Base-by-base conservation (phyloP, 2,888 invertebrate species). In the Rhaphigaster nebulosa region DNA sequence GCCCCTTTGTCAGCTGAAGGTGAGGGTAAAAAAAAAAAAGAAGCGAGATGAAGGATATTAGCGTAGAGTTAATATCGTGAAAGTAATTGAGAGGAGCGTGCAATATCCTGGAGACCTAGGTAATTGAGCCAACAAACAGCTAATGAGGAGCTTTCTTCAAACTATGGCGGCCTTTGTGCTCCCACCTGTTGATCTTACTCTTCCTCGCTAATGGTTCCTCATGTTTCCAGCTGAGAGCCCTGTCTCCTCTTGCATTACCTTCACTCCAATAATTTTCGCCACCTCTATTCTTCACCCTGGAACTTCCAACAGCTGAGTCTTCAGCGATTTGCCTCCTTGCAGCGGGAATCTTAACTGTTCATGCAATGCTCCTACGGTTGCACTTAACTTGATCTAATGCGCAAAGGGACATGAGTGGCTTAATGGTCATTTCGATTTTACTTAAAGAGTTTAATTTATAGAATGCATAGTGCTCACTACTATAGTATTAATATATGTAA, bases 101-200 rank as follows among this genome's bases (percentile, higher is more conserved):
- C 45, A 88, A 88, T 88, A 88, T 65, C 56, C 56, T 56, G n/a
- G 38, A 23, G 56, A 20, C 15, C 20, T 26, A 60, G 88, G 88
- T 88, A 88, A 88, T 88, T 88, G 88, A 88, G 88, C 88, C 60
- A 41, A 65, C 88, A 88, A 88, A 88, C 54, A 60, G 88, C 54
- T 88, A 88, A 88, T 88, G 88, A 88, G 88, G 34, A 60, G 56
- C 23, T 56, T 56, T 60, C 88, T 60, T 41, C 84, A 84, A 84
- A 84, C 84, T 84, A 50, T 50, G 45, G 80, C 80, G 84, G 45
- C 88, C 88, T 88, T 60, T 84, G 84, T 84, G 84, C 45, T 15
- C 54, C 38, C 60, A 88, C 88, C 88, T 88, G 88, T 88, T 88
- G 88, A 65, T 65, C 45, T 38, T 41, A 38, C 34, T 38, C 70